Percentiles rank a stretch among this genome's conserved stretches.
Conservation (phyloP, 2,113 vertebrate genomes). For the Columbina picui region DNA sequence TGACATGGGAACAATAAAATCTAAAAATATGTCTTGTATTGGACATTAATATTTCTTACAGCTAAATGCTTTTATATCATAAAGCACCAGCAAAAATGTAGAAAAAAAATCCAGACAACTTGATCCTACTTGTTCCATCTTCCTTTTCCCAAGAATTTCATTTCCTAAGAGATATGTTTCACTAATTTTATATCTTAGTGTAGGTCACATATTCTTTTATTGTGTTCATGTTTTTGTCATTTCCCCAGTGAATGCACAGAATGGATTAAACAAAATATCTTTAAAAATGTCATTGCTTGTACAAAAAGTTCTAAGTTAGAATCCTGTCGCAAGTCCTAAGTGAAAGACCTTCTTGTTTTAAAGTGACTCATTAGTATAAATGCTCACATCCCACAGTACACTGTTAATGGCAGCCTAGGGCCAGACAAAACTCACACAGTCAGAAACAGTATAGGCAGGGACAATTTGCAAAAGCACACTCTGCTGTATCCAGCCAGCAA, state of each 20-base stretch:
- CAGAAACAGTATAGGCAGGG: neutral
- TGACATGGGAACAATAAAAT: neutral
- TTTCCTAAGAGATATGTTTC: neutral
- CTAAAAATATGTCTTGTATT: neutral
- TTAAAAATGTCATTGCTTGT: neutral
- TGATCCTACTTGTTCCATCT: neutral
- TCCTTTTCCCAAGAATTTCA: neutral
- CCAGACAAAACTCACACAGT: neutral
- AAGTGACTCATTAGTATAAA: neutral
- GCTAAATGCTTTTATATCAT: neutral
- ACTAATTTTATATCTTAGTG: neutral
- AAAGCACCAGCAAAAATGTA: neutral
- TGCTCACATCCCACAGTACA: neutral
- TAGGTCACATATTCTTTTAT: slow-evolving; percentile 25
- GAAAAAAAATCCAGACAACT: neutral
- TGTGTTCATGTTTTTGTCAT: neutral
- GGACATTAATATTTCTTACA: neutral
- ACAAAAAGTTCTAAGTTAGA: neutral
- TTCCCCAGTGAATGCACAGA: neutral
- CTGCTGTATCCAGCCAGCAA: neutral
- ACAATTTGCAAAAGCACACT: neutral
- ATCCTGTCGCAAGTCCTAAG: neutral
- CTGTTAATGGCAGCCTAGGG: neutral
- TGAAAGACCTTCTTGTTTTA: slow-evolving; percentile 34
- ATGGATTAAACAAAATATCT: neutral